Conservation (phyloP, 2,113 vertebrate genomes). For the Phylloscopus trochilus region DNA sequence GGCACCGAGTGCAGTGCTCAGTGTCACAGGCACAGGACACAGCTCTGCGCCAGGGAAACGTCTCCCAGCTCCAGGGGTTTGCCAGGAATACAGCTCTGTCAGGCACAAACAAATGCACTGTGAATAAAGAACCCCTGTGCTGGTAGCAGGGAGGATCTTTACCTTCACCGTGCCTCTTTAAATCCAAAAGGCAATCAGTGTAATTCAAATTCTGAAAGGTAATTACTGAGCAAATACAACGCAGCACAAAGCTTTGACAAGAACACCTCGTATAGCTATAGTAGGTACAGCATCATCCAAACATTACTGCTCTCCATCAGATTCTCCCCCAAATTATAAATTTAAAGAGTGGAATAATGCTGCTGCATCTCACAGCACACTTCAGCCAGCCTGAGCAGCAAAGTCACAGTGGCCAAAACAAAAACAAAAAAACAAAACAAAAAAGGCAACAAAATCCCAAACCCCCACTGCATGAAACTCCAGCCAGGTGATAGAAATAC, state of each 20-base stretch:
- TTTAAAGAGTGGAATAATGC: neutral
- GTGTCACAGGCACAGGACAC: neutral
- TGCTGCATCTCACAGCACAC: neutral
- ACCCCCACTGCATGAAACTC: neutral
- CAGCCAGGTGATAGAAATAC: neutral
- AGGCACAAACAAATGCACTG: neutral
- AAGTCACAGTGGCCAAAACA: neutral
- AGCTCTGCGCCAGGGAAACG: neutral
- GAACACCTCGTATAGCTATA: neutral
- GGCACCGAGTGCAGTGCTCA: neutral
- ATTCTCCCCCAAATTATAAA: rapidly evolving
- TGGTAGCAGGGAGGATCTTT: neutral
- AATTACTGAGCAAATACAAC: neutral
- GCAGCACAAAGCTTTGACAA: neutral
- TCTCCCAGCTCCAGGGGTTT: neutral
- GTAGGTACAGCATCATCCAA: neutral
- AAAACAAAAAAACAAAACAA: no score
- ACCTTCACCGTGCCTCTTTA: neutral
- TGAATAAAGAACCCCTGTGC: neutral
- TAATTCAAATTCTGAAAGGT: neutral
- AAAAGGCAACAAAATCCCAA: neutral
- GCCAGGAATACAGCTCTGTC: neutral
- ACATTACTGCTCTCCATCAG: neutral
- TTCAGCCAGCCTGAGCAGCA: neutral
- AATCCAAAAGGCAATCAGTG: neutral